Conservation (phyloP, 2,888 invertebrate genomes). For the Netelia virgata region DNA sequence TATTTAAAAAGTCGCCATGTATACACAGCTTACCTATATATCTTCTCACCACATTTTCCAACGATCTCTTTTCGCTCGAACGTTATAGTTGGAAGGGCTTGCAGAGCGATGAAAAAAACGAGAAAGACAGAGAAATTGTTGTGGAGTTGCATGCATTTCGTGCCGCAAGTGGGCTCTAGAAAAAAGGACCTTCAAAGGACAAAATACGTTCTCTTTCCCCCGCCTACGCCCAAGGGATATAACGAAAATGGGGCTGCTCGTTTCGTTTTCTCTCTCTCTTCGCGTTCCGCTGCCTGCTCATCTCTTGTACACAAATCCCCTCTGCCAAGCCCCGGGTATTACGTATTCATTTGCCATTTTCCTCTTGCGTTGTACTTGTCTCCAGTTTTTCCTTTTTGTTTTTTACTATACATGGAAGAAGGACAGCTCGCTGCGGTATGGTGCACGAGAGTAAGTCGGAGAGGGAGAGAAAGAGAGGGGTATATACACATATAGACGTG, state of each 20-base stretch:
- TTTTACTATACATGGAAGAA: not conserved
- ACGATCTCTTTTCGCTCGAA: conserved; percentile 54
- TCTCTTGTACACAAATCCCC: conserved; percentile 40
- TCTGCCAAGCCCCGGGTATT: conserved; percentile 72
- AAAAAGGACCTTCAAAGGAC: conserved; percentile 71
- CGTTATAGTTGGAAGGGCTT: conserved; percentile 18
- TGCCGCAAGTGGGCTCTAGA: conserved; percentile 50
- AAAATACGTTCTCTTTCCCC: conserved; percentile 41
- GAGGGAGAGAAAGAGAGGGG: conserved; percentile 47
- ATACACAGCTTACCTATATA: conserved; percentile 14
- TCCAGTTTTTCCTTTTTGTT: conserved; percentile 9
- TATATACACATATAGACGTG: conserved; percentile 46
- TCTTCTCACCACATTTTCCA: conserved; percentile 45
- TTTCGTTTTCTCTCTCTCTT: conserved; percentile 35
- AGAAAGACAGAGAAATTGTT: conserved; percentile 25
- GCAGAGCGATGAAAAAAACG: not conserved
- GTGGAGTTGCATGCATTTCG: conserved; percentile 49
- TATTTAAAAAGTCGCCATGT: not conserved
- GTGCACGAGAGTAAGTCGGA: conserved; percentile 54
- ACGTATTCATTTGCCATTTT: conserved; percentile 83
- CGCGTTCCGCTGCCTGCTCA: conserved; percentile 10
- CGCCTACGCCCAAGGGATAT: conserved; percentile 63
- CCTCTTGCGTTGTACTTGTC: conserved; percentile 48
- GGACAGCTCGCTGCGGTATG: conserved; percentile 11
- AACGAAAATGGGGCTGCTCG: conserved; percentile 70